Percentiles rank a stretch among this genome's conserved stretches.
Conservation (phyloP, 1,140 invertebrate species). For the Neoseiulus cucumeris region DNA sequence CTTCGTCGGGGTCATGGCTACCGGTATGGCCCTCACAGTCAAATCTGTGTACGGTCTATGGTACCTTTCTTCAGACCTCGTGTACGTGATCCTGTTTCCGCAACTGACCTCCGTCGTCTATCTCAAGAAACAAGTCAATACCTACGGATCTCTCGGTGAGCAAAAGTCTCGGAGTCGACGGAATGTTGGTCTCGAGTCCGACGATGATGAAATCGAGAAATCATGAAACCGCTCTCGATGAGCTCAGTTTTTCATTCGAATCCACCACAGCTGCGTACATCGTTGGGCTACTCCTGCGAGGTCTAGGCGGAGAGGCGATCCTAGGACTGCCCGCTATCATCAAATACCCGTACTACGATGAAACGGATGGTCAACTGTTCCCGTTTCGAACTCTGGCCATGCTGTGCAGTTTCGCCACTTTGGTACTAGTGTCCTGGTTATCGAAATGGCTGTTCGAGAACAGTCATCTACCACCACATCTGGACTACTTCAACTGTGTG, state of each 20-base stretch:
- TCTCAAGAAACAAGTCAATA: slow-evolving; percentile 78
- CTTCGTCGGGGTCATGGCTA: slow-evolving; percentile 74
- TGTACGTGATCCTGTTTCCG: slow-evolving; percentile 93
- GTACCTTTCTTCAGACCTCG: slow-evolving; percentile 89
- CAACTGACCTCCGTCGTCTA: slow-evolving; percentile 94
- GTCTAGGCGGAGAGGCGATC: slow-evolving; percentile 69
- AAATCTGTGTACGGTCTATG: slow-evolving; percentile 94
- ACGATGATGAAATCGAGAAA: no score
- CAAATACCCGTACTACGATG: slow-evolving; percentile 65
- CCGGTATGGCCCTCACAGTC: slow-evolving; percentile 85
- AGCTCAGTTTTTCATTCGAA: background rate
- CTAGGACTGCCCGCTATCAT: slow-evolving; percentile 61
- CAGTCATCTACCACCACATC: slow-evolving; percentile 59
- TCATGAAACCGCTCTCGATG: background rate
- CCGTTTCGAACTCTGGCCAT: slow-evolving; percentile 75
- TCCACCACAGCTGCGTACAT: slow-evolving; percentile 45
- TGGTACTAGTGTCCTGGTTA: slow-evolving; percentile 42
- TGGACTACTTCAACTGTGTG: slow-evolving; percentile 77
- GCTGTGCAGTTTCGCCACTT: slow-evolving; percentile 48
- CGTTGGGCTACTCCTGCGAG: slow-evolving; percentile 60
- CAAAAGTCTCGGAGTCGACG: no score
- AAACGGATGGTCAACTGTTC: slow-evolving; percentile 45
- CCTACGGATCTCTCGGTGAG: slow-evolving; percentile 62
- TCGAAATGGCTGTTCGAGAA: slow-evolving; percentile 49
- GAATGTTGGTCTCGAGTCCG: no score